Base-by-base conservation (phyloP, 2,888 invertebrate species). In the Lacanobia wlatinum region DNA sequence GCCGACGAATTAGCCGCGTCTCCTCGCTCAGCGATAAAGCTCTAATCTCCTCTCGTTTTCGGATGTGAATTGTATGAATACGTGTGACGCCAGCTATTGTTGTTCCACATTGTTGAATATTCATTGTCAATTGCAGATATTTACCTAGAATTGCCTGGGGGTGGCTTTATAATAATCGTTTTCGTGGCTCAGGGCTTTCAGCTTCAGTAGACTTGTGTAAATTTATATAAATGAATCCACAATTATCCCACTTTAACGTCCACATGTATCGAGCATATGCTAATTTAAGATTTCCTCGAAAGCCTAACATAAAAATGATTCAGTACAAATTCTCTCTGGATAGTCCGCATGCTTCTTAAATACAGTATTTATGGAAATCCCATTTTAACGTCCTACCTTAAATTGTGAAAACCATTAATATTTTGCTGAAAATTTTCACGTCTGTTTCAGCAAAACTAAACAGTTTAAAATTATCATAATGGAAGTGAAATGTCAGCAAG, bases 1-100 rank as follows among this genome's bases (percentile, higher is more conserved):
- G 48, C 21, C 64, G 64, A 72, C 65, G 78, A 82, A 78, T 78
- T 81, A 84, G 69, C 74, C 63, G 68, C 70, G 70, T 62, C 70
- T 70, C 53, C 69, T 34, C 65, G 70, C 59, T 74, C 60, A 46
- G 67, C 61, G 58, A 67, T 75, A 66, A 77, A 61, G 61, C 14
- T 14, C 48, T 75, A 71, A 78, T 79, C 70, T 82, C 46, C 70
- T 61, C 70, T 76, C 58, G 58, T 80, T 73, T 60, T 73, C 58
- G 56, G 63, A 83, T 58, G 56, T 70, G 66, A 64, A 72, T 82
- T 52, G 67, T 72, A 58, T 61, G 71, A 58, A 55, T 56, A 78
- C 58, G 67, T 82, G 63, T 55, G 66, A 50, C 21, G 53, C 23
- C 61, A 48, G 23, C 63, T 48, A 64, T 69, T 60, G 59, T 66